Evolutionary conservation across 2,888 invertebrate genomes (phyloP).

Genomic region (Sinopyrophorus schimmeli): DNA sequence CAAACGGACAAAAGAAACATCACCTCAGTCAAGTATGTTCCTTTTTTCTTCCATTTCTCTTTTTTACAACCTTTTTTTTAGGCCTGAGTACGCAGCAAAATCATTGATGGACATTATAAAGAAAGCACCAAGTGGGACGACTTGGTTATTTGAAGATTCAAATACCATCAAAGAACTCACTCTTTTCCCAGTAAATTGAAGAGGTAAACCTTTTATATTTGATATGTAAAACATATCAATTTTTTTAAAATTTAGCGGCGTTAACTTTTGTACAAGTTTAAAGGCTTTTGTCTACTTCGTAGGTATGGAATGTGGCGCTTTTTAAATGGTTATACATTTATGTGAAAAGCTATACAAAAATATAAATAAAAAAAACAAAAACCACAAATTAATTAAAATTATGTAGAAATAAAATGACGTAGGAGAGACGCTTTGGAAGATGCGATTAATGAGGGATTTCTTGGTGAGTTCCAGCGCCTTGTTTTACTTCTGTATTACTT

Average conservation of each 20-base stretch:
- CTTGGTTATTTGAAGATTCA: slow-evolving; percentile 72
- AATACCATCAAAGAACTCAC: slow-evolving; percentile 64
- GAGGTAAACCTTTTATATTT: too few relatives aligned
- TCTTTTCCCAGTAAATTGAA: slow-evolving; percentile 34
- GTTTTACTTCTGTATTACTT: slow-evolving; percentile 42
- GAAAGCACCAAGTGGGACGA: slow-evolving; percentile 71
- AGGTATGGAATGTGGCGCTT: too few relatives aligned
- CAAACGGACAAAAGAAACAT: slow-evolving; percentile 67
- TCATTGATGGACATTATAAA: slow-evolving; percentile 67
- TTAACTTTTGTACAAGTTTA: too few relatives aligned
- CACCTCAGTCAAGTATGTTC: slow-evolving; percentile 65
- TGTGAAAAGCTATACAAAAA: slow-evolving; percentile 35
- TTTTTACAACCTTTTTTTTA: slow-evolving; percentile 53
- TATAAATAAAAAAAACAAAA: slow-evolving; percentile 48
- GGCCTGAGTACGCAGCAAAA: slow-evolving; percentile 71
- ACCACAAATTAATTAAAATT: slow-evolving; percentile 42
- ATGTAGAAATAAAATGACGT: too few relatives aligned
- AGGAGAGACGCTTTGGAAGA: too few relatives aligned
- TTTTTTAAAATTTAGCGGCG: too few relatives aligned
- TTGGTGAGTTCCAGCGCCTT: slow-evolving; percentile 38
- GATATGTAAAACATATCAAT: too few relatives aligned
- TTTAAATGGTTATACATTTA: too few relatives aligned
- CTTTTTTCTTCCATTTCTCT: too few relatives aligned
- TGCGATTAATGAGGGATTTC: too few relatives aligned
- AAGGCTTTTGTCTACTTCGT: too few relatives aligned